A percentile compares a stretch with the other conserved stretches of the same genome.
These are phyloP conservation scores for Echinarachnius parma DNA, from an alignment of 53 echinoderm and acorn worm genomes.

Conservation along the genomic window DNA sequence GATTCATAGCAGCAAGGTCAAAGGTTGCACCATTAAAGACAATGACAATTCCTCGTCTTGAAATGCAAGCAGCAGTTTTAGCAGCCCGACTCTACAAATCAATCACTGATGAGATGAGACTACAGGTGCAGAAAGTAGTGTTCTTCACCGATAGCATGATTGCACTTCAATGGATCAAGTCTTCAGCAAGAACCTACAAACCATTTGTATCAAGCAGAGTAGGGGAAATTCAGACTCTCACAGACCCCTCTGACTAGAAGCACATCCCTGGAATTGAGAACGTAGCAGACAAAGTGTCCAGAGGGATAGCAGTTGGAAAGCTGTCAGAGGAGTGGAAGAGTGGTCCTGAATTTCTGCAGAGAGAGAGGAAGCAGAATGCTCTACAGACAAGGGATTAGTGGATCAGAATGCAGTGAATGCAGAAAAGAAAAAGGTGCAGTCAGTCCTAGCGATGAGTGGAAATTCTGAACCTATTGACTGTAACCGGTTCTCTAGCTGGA, in stretches of 20 bases:
- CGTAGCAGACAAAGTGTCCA: slow-evolving; percentile 56
- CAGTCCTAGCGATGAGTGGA: neutral
- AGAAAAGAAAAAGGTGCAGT: slow-evolving; percentile 14
- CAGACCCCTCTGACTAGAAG: slow-evolving; percentile 51
- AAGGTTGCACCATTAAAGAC: slow-evolving; percentile 47
- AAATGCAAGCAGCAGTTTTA: slow-evolving; percentile 50
- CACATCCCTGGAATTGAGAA: slow-evolving; percentile 49
- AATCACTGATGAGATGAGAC: slow-evolving; percentile 38
- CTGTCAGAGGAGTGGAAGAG: slow-evolving; percentile 36
- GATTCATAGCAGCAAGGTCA: slow-evolving; percentile 54
- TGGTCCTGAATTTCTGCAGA: slow-evolving; percentile 50
- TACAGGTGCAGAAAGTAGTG: slow-evolving; percentile 27
- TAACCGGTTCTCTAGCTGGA: slow-evolving; percentile 49
- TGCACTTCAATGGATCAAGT: slow-evolving; percentile 45
- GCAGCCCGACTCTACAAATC: slow-evolving; percentile 43
- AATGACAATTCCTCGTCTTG: slow-evolving; percentile 45
- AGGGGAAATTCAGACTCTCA: slow-evolving; percentile 56
- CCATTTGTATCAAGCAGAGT: slow-evolving; percentile 54
- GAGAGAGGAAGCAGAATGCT: slow-evolving; percentile 49
- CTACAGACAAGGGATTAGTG: slow-evolving; percentile 7
- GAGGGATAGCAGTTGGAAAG: slow-evolving; percentile 34
- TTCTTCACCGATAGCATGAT: slow-evolving; percentile 70
- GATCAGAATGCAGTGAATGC: neutral
- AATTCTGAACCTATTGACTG: slow-evolving; percentile 34
- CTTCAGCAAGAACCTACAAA: slow-evolving; percentile 50